Percentiles rank a stretch among this genome's conserved stretches.
Evolutionary conservation across 2,113 vertebrate species (phyloP).

Genomic region (Collichthys lucidus): DNA sequence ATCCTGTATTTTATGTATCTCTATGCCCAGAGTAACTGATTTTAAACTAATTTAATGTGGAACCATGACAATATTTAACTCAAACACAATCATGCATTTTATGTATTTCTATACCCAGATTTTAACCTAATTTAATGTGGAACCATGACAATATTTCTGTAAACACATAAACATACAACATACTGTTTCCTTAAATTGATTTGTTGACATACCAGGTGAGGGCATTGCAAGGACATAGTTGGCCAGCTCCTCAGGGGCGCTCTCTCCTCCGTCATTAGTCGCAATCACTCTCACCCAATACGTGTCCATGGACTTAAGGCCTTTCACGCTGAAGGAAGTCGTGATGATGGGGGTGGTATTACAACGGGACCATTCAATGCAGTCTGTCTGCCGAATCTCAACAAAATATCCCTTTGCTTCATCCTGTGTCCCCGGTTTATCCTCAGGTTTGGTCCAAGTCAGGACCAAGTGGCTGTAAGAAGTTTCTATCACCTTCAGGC

Average conservation of each 20-base stretch:
- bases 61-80: background rate
- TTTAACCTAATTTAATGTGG: background rate
- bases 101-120: background rate
- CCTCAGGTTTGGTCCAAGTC: slow-evolving; percentile 87
- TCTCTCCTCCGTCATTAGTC: slow-evolving; percentile 82
- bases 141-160: background rate
- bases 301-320: slow-evolving; percentile 82
- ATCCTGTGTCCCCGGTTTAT: slow-evolving; percentile 75
- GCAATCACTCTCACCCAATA: slow-evolving; percentile 89
- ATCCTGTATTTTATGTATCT: background rate
- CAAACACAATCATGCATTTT: background rate
- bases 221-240: slow-evolving; percentile 79
- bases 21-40: background rate
- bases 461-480: slow-evolving; percentile 85
- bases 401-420: slow-evolving; percentile 89
- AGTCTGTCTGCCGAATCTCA: slow-evolving; percentile 83
- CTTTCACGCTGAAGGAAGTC: slow-evolving; percentile 85
- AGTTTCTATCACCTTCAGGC: slow-evolving; percentile 86
- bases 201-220: slow-evolving; percentile 76
- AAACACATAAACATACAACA: background rate
- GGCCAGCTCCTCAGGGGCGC: slow-evolving; percentile 81
- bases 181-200: background rate
- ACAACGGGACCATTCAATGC: slow-evolving; percentile 86
- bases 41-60: background rate
- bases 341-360: slow-evolving; percentile 76